These are phyloP conservation scores for Tetrax tetrax DNA, from an alignment of 2,113 vertebrate species.

Conservation along the genomic window DNA sequence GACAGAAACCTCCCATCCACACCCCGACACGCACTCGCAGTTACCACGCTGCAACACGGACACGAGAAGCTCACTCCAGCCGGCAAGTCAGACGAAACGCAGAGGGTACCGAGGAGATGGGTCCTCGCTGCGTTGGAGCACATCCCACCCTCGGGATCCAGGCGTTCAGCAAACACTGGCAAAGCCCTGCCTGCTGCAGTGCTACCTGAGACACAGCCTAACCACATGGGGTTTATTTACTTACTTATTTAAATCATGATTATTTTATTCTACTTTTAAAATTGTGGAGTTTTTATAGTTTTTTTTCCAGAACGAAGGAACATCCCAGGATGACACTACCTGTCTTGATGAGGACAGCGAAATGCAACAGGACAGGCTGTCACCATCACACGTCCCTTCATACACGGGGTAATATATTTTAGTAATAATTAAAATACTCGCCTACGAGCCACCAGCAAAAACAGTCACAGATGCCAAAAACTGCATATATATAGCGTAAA, in stretches of 20 bases:
- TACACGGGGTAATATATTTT: rapidly evolving
- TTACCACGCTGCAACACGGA: rapidly evolving
- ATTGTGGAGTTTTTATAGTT: too few relatives aligned
- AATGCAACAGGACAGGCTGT: rapidly evolving
- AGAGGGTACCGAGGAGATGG: rapidly evolving
- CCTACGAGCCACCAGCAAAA: background rate
- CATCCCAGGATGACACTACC: too few relatives aligned
- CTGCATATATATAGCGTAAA: too few relatives aligned
- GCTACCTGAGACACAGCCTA: rapidly evolving
- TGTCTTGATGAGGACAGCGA: background rate
- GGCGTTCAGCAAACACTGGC: background rate
- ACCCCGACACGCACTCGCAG: rapidly evolving
- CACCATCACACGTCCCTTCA: rapidly evolving
- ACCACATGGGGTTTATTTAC: rapidly evolving
- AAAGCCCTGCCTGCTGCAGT: background rate
- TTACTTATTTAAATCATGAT: background rate
- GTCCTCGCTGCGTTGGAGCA: rapidly evolving
- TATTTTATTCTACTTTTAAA: background rate
- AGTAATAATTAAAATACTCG: background rate
- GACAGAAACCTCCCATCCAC: background rate
- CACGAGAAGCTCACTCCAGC: background rate
- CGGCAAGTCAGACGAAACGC: background rate
- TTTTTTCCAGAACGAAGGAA: background rate
- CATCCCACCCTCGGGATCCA: rapidly evolving
- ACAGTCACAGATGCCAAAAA: rapidly evolving